phyloP scores from a whole-genome alignment of 1,140 invertebrate genomes.

The Sesamia nonagrioides region DNA sequence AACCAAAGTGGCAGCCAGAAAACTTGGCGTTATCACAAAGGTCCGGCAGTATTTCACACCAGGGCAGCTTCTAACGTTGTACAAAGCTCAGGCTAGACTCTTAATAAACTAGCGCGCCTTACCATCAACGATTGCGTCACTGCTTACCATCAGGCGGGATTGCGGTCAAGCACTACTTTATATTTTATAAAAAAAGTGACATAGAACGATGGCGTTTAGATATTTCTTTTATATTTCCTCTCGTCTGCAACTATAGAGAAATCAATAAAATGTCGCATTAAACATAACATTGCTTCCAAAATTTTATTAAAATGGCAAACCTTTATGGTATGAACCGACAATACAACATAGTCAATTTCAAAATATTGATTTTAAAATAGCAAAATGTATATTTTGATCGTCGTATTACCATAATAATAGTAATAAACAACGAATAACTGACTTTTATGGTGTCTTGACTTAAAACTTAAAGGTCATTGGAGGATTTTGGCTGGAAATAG shows the following conservation, averaged over 20 bases:
- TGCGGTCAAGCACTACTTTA: no score
- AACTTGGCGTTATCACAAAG: no score
- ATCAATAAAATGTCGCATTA: conserved; percentile 25
- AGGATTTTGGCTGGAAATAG: conserved; percentile 51
- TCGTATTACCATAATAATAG: conserved; percentile 24
- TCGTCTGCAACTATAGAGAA: neutral
- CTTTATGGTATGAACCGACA: conserved; percentile 15
- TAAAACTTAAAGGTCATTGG: conserved; percentile 53
- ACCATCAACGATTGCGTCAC: no score
- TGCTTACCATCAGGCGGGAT: no score
- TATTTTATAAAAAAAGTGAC: no score
- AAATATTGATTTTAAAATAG: conserved; percentile 24
- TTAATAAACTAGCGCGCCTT: no score
- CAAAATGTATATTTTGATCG: conserved; percentile 26
- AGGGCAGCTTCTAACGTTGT: no score
- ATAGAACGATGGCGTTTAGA: no score
- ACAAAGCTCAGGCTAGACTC: no score
- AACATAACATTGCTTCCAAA: neutral
- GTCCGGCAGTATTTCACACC: no score
- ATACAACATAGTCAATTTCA: conserved; percentile 31
- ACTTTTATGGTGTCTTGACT: conserved; percentile 46
- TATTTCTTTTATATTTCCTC: neutral
- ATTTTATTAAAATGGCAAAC: conserved; percentile 9
- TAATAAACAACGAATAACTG: conserved; percentile 42
- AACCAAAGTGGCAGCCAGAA: no score